These are phyloP conservation scores for Sphecodes monilicornis DNA, from an alignment of 2,888 invertebrate species.

Conservation along the genomic window DNA sequence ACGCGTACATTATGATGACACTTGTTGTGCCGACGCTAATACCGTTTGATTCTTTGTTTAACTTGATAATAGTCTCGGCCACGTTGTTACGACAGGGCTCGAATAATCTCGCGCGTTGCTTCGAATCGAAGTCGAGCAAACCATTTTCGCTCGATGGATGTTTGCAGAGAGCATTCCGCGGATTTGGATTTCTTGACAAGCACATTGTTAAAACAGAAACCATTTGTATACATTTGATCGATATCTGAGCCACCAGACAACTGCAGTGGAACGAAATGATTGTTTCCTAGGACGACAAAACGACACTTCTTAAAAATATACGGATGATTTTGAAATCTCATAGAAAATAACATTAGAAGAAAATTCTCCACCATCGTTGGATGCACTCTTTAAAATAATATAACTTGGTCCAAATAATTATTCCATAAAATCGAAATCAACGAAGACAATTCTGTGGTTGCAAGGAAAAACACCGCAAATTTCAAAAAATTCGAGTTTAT, in stretches of 20 bases:
- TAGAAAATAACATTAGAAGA: not conserved
- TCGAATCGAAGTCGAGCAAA: slow-evolving; percentile 6
- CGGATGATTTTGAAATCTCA: too few species aligned
- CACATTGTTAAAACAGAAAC: not conserved
- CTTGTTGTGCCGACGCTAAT: slow-evolving; percentile 13
- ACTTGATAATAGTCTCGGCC: slow-evolving; percentile 24
- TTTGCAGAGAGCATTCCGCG: not conserved
- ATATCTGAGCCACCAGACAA: too few species aligned
- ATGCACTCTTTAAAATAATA: too few species aligned
- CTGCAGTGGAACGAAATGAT: not conserved
- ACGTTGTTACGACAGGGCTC: slow-evolving; percentile 7
- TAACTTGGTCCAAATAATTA: too few species aligned
- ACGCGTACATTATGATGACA: slow-evolving; percentile 32
- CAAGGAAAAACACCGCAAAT: too few species aligned
- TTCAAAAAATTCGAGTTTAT: too few species aligned
- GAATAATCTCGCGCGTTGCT: not conserved
- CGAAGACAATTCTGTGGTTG: too few species aligned
- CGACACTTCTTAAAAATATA: not conserved
- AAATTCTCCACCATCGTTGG: not conserved
- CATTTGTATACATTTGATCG: not conserved
- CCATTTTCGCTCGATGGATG: not conserved
- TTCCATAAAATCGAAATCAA: too few species aligned
- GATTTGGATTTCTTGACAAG: not conserved
- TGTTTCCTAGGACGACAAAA: not conserved
- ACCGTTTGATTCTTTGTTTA: slow-evolving; percentile 23